Base-by-base conservation (phyloP, 2,888 invertebrate genomes). In the Drosophila mimica region DNA sequence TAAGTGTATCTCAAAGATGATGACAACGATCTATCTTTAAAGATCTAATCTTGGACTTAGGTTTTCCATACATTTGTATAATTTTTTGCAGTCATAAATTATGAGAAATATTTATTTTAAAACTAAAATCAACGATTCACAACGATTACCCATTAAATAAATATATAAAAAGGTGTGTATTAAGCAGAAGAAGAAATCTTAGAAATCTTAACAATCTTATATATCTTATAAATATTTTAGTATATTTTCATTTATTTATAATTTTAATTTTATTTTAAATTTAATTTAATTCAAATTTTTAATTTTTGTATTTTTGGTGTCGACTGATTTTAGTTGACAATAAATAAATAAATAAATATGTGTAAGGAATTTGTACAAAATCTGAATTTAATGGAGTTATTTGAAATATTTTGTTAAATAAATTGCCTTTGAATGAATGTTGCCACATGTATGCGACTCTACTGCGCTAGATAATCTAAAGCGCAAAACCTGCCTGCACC, bases 401-500 rank as follows among this genome's bases (percentile, higher is more conserved):
- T 15, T 25, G 0, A 25, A 15, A 25, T 46, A 46, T 25, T 15
- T 46, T 25, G 15, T 25, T 4, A 25, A 46, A 25, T 46, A 25
- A 15, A 25, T 25, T 46, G 25, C 4, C 46, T 15, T 15, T 8
- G 15, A 46, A 15, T 25, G 15, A 15, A 46, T 8, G 8, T 2
- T 46, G 46, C 25, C 25, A 46, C 20, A 25, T 15, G 28, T 25
- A 46, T 15, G 8, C 13, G 25, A 8, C 8, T 46, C 8, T 46
- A 8, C 46, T 46, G 46, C 13, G 25, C 25, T 15, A 15, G 25
- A 25, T 25, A 46, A 46, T 15, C 7, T 46, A 15, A 25, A 28
- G 46, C 46, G 25, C 25, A 15, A 57, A 52, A 56, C 43, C 31
- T 30, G 66, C 33, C 49, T 68, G 76, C 59, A 68, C 63, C 72